Base-by-base conservation (phyloP, 92 coral and sea anemone genomes). In the Diadumene lineata region DNA sequence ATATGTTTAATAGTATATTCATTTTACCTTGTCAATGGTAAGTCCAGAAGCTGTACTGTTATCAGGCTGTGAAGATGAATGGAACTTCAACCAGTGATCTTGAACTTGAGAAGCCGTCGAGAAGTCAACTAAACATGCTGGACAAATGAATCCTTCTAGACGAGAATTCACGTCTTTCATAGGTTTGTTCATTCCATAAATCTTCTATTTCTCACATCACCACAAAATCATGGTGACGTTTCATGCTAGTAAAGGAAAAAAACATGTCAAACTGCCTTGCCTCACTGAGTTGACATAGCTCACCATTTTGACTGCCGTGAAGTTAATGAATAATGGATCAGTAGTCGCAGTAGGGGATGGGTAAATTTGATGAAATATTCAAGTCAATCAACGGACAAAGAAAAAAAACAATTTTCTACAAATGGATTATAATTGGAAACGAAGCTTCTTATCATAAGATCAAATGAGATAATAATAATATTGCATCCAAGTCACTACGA, bases 101-200 rank as follows among this genome's bases (percentile, higher is more conserved):
- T 88, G 84, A 31, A 94, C 89, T 64, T 91, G 90, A 48, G 83
- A 65, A 1, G 88, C 92, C 64, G 94, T 84, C 17, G 94, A 82
- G 75, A 94, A 92, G 68, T 92, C 97, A 24, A 89, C 92, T 22
- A 94, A 73, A 75, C 98, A 94, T 56, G 82, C 88, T 17, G 98
- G 98, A 89, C 98, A 94, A 53, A 94, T 92, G 50, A 94, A 94
- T 73, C 98, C 98, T 88, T 94, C 98, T 19, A 88, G 74, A 29
- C 86, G 83, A 76, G 86, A 58, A 57, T 66, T 77, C 23, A 61
- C 79, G 28, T 65, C 90, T 79, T 74, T 85, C 50, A 56, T 85
- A 43, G 85, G 89, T 78, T 74, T 84, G 88, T 68, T 91, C 97
- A 91, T 91, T 61, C 97, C 97, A 91, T 91, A 50, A 70, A 87